A percentile compares a stretch with the other conserved stretches of the same genome.
Conservation (phyloP, 2,113 vertebrate species). For the Laticauda laticaudata region DNA sequence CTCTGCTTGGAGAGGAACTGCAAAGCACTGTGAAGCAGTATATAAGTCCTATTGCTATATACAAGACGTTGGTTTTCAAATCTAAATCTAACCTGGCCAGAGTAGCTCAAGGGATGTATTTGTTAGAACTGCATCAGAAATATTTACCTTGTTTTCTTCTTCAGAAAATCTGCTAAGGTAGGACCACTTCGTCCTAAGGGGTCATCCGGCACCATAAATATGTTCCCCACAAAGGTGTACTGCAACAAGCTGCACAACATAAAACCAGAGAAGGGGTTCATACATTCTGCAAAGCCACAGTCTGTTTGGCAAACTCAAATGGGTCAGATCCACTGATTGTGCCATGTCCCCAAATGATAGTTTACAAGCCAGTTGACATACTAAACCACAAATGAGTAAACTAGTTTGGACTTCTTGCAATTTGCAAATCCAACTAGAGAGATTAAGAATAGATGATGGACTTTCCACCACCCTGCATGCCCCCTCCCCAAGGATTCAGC, state of each 20-base stretch:
- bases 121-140: background rate
- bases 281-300: background rate
- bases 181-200: constrained; percentile 84
- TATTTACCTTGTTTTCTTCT: constrained; percentile 56
- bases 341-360: background rate
- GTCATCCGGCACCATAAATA: constrained; percentile 90
- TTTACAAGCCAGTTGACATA: background rate
- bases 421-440: background rate
- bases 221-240: constrained; percentile 85
- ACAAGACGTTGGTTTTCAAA: background rate
- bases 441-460: background rate
- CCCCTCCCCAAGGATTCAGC: background rate
- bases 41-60: background rate
- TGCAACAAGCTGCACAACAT: constrained; percentile 76
- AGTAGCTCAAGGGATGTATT: too few relatives aligned
- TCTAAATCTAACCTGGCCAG: too few relatives aligned
- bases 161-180: constrained; percentile 80
- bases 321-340: background rate
- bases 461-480: too few relatives aligned
- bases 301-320: background rate
- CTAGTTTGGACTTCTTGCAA: background rate
- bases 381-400: background rate
- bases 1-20: background rate
- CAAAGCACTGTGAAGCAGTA: background rate
- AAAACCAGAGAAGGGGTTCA: background rate